These are phyloP conservation scores for Eledone cirrhosa DNA, from an alignment of 2,888 invertebrate species.

Conservation along the genomic window DNA sequence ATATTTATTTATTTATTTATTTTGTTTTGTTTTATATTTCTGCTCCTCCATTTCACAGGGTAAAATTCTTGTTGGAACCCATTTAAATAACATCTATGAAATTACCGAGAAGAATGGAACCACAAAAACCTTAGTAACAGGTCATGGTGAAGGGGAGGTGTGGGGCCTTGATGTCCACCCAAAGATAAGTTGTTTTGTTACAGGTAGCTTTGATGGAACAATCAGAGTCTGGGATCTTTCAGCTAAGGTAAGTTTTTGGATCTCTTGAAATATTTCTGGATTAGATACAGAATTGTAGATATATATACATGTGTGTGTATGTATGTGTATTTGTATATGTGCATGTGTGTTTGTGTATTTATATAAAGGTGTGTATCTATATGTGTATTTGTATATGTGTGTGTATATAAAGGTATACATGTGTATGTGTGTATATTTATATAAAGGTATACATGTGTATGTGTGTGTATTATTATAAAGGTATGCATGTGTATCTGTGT, in stretches of 20 bases:
- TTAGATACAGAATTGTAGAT: too few species aligned
- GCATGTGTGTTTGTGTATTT: too few species aligned
- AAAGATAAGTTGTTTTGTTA: conserved; percentile 55
- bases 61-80: conserved; percentile 65
- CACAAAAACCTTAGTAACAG: conserved; percentile 53
- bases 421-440: too few species aligned
- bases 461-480: too few species aligned
- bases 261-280: not conserved
- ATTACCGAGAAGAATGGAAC: conserved; percentile 64
- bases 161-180: conserved; percentile 67
- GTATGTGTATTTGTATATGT: too few species aligned
- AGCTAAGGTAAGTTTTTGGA: conserved; percentile 53
- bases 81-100: conserved; percentile 63
- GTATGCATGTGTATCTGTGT: too few species aligned
- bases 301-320: too few species aligned
- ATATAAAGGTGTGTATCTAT: too few species aligned
- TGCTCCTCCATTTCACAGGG: conserved; percentile 47
- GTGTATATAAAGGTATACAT: too few species aligned
- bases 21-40: not conserved
- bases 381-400: too few species aligned
- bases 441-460: too few species aligned
- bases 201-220: conserved; percentile 65
- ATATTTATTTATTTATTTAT: too few species aligned
- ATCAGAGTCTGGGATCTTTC: conserved; percentile 63
- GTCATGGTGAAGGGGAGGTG: conserved; percentile 66